Evolutionary conservation across 2,797 vertebrate species (phyloP).

Genomic region (Clamator glandarius): DNA sequence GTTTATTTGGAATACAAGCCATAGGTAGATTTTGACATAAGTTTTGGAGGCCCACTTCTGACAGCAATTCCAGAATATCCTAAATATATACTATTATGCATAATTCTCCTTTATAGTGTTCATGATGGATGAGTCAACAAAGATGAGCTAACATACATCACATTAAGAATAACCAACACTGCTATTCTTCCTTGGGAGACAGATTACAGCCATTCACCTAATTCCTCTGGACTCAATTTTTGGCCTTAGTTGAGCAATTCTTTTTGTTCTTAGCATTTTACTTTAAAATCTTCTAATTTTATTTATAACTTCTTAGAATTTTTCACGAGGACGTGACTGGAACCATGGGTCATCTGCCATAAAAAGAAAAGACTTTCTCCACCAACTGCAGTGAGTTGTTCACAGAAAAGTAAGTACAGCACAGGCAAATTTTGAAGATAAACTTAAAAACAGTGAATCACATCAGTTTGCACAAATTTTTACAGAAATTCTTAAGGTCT

Average conservation of each 20-base stretch:
- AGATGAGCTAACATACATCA: neutral
- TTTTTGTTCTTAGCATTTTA: neutral
- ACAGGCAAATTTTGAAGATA: neutral
- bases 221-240: neutral
- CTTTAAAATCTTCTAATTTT: neutral
- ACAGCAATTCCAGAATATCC: neutral
- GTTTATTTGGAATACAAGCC: neutral
- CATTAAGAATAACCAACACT: neutral
- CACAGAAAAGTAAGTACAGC: neutral
- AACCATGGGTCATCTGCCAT: neutral
- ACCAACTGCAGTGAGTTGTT: neutral
- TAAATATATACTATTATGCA: neutral
- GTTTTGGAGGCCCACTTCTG: neutral
- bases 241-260: neutral
- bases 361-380: neutral
- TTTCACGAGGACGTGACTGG: neutral
- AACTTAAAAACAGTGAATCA: neutral
- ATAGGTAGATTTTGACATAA: neutral
- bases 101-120: neutral
- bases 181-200: neutral
- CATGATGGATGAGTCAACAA: neutral
- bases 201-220: neutral
- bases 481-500: neutral
- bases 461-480: neutral
- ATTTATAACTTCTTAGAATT: neutral